Evolutionary conservation across 2,113 vertebrate species (phyloP).

Genomic region (Datnioides undecimradiatus): DNA sequence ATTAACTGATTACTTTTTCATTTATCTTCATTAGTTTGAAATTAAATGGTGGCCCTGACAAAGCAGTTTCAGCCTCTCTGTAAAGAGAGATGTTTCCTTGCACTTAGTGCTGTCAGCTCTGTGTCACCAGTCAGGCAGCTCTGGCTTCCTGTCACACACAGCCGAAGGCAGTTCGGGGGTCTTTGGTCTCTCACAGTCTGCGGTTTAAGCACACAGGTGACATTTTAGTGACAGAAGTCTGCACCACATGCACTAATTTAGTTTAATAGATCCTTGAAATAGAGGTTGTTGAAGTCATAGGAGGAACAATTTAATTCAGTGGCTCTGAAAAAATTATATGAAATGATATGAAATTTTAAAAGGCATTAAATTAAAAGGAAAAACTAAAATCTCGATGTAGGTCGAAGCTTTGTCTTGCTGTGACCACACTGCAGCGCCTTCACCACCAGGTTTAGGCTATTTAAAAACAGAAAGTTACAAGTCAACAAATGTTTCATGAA

Average conservation of each 20-base stretch:
- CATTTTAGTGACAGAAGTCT: not conserved
- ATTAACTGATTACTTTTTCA: accelerated
- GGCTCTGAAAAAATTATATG: too few relatives aligned
- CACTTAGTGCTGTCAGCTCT: not conserved
- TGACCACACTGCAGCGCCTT: too few relatives aligned
- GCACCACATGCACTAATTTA: not conserved
- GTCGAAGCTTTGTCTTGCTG: too few relatives aligned
- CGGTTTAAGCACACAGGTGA: not conserved
- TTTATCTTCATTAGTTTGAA: not conserved
- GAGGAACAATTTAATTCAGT: too few relatives aligned
- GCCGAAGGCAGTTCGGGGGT: not conserved
- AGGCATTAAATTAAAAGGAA: too few relatives aligned
- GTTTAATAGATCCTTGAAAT: not conserved
- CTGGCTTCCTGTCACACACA: slow-evolving; percentile 33
- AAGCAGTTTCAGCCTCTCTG: too few relatives aligned
- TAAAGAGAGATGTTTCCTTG: not conserved
- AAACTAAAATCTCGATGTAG: too few relatives aligned
- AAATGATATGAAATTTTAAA: too few relatives aligned
- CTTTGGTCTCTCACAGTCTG: not conserved
- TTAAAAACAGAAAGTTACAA: too few relatives aligned
- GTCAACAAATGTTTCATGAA: too few relatives aligned
- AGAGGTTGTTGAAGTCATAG: not conserved
- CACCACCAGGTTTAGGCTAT: too few relatives aligned
- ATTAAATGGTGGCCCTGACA: not conserved
- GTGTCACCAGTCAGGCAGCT: accelerated